Evolutionary conservation across 2,888 invertebrate genomes (phyloP), one percentile per base, ranked within the genome.

Genomic region (Chrysolina oricalcia): DNA sequence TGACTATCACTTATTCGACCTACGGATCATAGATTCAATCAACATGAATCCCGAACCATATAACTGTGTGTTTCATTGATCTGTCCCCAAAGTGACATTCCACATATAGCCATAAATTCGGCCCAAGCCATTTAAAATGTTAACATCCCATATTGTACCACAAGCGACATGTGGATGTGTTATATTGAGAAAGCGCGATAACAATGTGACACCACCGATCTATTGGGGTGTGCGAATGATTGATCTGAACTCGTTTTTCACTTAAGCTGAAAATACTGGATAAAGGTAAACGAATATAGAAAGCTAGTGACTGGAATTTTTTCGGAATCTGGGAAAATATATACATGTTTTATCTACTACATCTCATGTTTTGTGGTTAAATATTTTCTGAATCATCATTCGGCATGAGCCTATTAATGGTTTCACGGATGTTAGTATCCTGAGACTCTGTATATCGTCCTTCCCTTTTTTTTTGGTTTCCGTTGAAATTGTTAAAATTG

Each of bases 61-160:
- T 19, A 59, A 59, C 59, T 4, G 59, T 59, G 5, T 5, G 27
- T 27, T 59, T 27, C 4, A 27, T 5, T 59, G 15, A 59, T 27
- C 27, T 15, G 59, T 27, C 59, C 59, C 27, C n/a, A 15, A 59
- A 15, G 23, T 59, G 56, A 59, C 56, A n/a, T 59, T 15, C 9
- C 21, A 15, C 27, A 59, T 59, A 15, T 15, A 2, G 27, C 59
- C 59, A 21, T 27, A 23, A 59, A 59, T 59, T n/a, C 15, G 15
- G 13, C 15, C 27, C 0, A 5, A 19, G n/a, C n/a, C 23, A 59
- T 27, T 59, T 23, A 27, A 59, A 23, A 59, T 23, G 59, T 27
- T 11, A 59, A 15, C 59, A 59, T 59, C 27, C 27, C 4, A 59
- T 59, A 23, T 27, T 27, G 6, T 15, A 59, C 27, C 59, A 23